Conservation (phyloP, 2,888 invertebrate genomes). For the Plebejus argus region DNA sequence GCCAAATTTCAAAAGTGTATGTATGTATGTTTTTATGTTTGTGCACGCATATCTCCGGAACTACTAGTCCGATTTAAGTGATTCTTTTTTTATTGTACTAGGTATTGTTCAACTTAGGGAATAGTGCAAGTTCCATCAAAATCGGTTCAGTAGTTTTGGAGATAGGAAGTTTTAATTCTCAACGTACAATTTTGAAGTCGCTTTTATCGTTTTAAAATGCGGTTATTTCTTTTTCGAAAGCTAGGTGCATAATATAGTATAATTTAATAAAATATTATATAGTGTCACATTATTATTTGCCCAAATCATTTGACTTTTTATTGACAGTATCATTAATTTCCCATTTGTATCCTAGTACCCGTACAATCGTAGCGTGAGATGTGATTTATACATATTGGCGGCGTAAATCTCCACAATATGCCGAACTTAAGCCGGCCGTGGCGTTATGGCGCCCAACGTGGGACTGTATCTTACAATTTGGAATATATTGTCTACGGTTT, state of each 20-base stretch:
- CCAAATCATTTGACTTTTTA: background rate
- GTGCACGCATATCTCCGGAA: too few relatives aligned
- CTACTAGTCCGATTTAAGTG: too few relatives aligned
- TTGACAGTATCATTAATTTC: background rate
- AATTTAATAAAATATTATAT: background rate
- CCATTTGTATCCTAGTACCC: background rate
- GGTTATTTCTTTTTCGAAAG: background rate
- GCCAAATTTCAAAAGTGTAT: too few relatives aligned
- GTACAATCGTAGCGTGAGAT: background rate
- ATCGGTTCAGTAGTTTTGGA: too few relatives aligned
- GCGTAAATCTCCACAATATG: slow-evolving; percentile 24
- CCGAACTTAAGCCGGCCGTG: slow-evolving; percentile 18
- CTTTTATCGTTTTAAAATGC: too few relatives aligned
- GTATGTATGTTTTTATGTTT: too few relatives aligned
- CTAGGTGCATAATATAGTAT: background rate
- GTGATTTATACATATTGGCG: slow-evolving; percentile 23
- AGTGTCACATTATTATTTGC: background rate
- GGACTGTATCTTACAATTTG: slow-evolving; percentile 17
- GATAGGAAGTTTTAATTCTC: too few relatives aligned
- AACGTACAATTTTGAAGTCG: too few relatives aligned
- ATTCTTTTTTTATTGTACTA: too few relatives aligned
- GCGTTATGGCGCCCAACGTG: slow-evolving; percentile 1
- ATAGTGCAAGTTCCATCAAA: too few relatives aligned
- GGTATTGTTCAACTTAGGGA: too few relatives aligned
- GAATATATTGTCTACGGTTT: slow-evolving; percentile 7